Evolutionary conservation across 2,797 vertebrate genomes (phyloP), one percentile per base, ranked within the genome.

Genomic region (Graptemys geographica): DNA sequence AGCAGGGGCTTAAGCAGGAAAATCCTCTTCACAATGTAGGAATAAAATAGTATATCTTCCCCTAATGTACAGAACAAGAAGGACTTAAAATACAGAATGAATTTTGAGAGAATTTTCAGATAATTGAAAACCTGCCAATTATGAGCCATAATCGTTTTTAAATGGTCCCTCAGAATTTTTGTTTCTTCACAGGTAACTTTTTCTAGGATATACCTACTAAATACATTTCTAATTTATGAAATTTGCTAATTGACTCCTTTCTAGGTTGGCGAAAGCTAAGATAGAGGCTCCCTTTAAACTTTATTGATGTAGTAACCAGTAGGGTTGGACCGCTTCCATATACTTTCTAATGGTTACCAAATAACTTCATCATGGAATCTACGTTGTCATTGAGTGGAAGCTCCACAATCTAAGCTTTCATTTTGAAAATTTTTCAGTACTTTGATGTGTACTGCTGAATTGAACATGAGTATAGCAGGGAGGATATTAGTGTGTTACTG

Each of bases 1-100:
- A 92, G 33, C 23, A 31, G 72, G n/a, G 37, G 41, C 92, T 87
- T 87, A 89, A 95, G 55, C 84, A 88, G 93, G 79, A 90, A 92
- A 92, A 86, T 10, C 91, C 56, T 81, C 84, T 84, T 69, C 90
- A 74, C 25, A 49, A 59, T 0, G 7, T 31, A 15, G 9, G 13
- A 49, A 28, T 78, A 27, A 78, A 49, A 78, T 11, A 41, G 25
- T 31, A 7, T 31, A 49, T 49, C 12, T 49, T 31, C 44, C 15
- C 44, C 74, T 28, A 72, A 49, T 18, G 0, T 8, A 3, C 1
- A 0, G 79, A 89, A 89, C 52, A 41, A 59, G 19, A 31, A 59
- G 16, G 13, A 57, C 18, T 83, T 2, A 0, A 82, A 65, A 52
- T 4, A 25, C 82, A 82, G 92, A 89, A 84, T 79, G 57, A 55